These are phyloP conservation scores for Montipora efflorescens DNA, from an alignment of 64 coral and sea anemone species.

Conservation along the genomic window DNA sequence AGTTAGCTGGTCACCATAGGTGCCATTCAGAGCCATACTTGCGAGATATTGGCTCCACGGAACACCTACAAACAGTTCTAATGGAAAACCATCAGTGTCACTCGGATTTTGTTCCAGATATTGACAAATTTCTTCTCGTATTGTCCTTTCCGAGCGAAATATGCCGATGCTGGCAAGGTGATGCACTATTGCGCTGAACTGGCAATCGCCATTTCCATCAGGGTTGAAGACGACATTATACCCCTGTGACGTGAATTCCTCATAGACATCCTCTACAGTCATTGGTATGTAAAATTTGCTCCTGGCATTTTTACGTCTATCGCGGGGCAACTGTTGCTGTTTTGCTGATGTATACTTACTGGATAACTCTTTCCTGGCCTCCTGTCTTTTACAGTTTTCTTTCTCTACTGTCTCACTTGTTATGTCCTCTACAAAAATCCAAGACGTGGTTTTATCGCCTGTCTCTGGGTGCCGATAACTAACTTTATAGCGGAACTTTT, in stretches of 20 bases:
- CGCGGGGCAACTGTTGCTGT: constrained; percentile 29
- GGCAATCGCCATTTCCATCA: constrained; percentile 26
- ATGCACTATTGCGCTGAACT: background rate
- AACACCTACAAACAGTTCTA: constrained; percentile 40
- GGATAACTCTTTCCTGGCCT: constrained; percentile 49
- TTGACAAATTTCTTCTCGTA: constrained; percentile 21
- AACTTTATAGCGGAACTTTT: no score
- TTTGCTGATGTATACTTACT: constrained; percentile 40
- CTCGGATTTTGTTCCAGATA: constrained; percentile 24
- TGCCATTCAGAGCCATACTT: constrained; percentile 21
- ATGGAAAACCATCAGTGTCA: constrained; percentile 10
- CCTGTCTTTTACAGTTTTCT: constrained; percentile 38
- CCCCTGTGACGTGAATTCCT: constrained; percentile 31
- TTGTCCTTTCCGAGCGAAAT: background rate
- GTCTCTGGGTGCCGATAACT: no score
- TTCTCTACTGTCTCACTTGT: constrained; percentile 1
- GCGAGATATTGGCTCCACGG: background rate
- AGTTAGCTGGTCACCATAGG: constrained; percentile 53
- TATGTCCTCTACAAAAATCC: no score
- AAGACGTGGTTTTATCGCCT: no score
- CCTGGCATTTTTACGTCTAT: constrained; percentile 21
- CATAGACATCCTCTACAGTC: constrained; percentile 56
- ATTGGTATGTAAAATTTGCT: constrained; percentile 54
- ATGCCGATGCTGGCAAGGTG: constrained; percentile 16
- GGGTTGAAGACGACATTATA: constrained; percentile 22